Evolutionary conservation across 2,797 vertebrate genomes (phyloP).

Genomic region (Simalia tracyae): DNA sequence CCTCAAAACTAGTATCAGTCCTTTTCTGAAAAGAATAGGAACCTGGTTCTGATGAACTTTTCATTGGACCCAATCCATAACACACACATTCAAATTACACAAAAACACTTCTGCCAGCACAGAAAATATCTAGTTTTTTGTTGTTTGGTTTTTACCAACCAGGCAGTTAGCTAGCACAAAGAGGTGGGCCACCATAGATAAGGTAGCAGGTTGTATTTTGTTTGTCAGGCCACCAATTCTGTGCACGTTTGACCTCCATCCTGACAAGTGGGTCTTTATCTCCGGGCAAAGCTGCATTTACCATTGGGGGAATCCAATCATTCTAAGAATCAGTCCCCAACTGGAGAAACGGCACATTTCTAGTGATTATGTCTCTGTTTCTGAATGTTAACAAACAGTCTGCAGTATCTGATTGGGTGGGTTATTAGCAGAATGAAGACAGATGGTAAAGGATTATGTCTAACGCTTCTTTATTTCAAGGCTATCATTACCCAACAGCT

Average conservation of each 20-base stretch:
- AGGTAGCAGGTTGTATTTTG: neutral
- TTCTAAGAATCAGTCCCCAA: constrained; percentile 21
- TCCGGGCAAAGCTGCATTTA: rapidly evolving
- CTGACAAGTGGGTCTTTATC: neutral
- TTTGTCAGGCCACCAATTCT: neutral
- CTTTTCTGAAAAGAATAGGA: neutral
- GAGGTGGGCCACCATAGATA: neutral
- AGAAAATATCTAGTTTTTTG: neutral
- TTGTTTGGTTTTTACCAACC: neutral
- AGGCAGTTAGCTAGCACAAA: neutral
- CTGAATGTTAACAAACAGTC: constrained; percentile 72
- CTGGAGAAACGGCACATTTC: constrained; percentile 54
- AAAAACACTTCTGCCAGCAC: neutral
- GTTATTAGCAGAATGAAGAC: constrained; percentile 74
- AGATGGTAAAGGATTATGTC: constrained; percentile 73
- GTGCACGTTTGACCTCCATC: neutral
- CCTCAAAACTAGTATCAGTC: neutral
- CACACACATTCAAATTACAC: neutral
- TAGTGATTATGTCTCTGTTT: constrained; percentile 68
- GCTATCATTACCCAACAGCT: constrained; percentile 54
- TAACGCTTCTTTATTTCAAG: constrained; percentile 60
- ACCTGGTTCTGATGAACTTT: neutral
- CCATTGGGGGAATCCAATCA: rapidly evolving
- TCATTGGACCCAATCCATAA: neutral
- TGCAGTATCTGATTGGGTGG: constrained; percentile 70